Base-by-base conservation (phyloP, 92 coral and sea anemone species). In the Paragorgia papillata region DNA sequence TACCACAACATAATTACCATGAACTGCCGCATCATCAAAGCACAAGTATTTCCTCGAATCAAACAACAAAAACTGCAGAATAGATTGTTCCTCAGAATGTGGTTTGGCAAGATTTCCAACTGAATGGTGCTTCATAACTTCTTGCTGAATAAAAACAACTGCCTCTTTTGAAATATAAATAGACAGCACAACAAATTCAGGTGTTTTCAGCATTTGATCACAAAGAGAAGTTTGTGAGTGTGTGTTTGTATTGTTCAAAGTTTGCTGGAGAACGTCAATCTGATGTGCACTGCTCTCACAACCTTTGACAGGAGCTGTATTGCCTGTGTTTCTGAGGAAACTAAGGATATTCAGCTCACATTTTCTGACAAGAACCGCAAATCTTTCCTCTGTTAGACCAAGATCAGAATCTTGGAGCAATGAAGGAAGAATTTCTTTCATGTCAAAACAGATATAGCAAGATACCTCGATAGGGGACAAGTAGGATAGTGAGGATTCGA, bases 161-260 rank as follows among this genome's bases (percentile, higher is more conserved):
- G 78, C 78, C 3, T 71, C 63, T 26, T 34, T 33, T 17, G 78
- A 55, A 51, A 71, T 29, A 28, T 71, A 28, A 10, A 71, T n/a
- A 17, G 78, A 51, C 22, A 71, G 41, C 3, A 17, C n/a, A 55
- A 64, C 53, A 13, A 17, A 44, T 29, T 44, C 59, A 3, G 29
- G 17, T 7, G 29, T 28, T 19, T 31, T 24, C 3, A 17, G 8
- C 14, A 26, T 29, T 43, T 48, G 32, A 17, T 32, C 30, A 1
- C 27, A 27, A 27, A 29, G 24, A 10, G 51, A 55, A 9, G 17
- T 15, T 69, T 48, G 37, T 24, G 29, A 18, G 0, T 50, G 17
- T 34, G 51, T 31, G 41, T 71, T 71, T 8, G 54, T 21, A 43
- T 21, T 35, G 31, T 31, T 55, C 4, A 71, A 28, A 7, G 51